Base-by-base conservation (phyloP, 1,140 invertebrate genomes). In the Drosophila nebulosa region DNA sequence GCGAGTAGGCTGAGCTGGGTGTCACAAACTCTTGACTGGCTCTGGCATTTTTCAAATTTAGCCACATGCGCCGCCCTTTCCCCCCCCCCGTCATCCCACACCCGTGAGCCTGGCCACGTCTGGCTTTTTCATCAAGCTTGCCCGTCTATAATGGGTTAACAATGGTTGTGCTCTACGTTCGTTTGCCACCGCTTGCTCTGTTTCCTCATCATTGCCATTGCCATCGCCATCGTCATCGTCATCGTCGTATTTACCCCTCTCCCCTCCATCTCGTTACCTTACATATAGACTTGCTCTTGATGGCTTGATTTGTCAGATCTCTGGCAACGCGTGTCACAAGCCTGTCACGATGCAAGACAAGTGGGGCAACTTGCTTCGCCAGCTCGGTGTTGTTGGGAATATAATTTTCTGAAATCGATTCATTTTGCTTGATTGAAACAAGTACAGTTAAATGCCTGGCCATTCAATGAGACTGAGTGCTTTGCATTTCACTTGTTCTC, bases 261-360 rank as follows among this genome's bases (percentile, higher is more conserved):
- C n/a, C n/a, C n/a, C n/a, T n/a, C n/a, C n/a, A n/a, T n/a, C n/a
- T n/a, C n/a, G n/a, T n/a, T n/a, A n/a, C n/a, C n/a, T n/a, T n/a
- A 21, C 5, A n/a, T 58, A 36, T 2, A 12, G 2, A 21, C 14
- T 14, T 53, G n/a, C 26, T 18, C 53, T 50, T 52, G 56, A 56
- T 52, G 65, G 52, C 52, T 30, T 79, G 73, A 74, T 79, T 70
- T 70, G 69, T 79, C 76, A 77, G 73, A 14, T 67, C 57, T 65
- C 62, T 83, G 36, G 67, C 50, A 61, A 27, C 35, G 58, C 58
- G 64, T 74, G 80, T 74, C 72, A 81, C 62, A 55, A 14, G 32
- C 50, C 36, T 77, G 69, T 77, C 78, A 76, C 46, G 50, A 69
- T 63, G 66, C 52, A 18, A 27, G 35, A 26, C 42, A 57, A 50